Conservation (phyloP, 2,113 vertebrate genomes). For the Colinus virginianus region DNA sequence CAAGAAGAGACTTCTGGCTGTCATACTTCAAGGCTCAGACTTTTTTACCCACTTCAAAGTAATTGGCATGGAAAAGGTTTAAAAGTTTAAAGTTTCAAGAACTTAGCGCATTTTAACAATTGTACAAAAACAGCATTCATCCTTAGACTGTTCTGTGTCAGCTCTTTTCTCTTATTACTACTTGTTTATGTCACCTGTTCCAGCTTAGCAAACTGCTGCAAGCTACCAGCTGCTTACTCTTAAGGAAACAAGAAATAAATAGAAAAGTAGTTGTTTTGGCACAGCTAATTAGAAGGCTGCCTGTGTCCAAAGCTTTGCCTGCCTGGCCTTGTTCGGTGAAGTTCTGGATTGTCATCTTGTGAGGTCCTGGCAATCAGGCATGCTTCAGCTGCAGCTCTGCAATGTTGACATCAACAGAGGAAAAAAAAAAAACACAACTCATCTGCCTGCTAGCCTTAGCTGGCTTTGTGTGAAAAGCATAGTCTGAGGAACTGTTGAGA, state of each 20-base stretch:
- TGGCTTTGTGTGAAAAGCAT: not conserved
- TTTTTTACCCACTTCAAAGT: not conserved
- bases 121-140: not conserved
- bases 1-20: not conserved
- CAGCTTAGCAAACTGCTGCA: not conserved
- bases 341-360: not conserved
- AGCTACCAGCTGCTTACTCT: not conserved
- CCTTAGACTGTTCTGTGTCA: not conserved
- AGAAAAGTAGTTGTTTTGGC: not conserved
- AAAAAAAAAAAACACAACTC: not conserved
- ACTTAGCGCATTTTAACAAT: not conserved
- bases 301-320: not conserved
- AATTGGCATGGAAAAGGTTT: not conserved
- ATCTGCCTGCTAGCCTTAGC: not conserved
- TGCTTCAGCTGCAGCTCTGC: not conserved
- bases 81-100: not conserved
- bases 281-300: not conserved
- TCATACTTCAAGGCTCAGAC: not conserved
- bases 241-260: not conserved
- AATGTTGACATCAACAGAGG: not conserved
- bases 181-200: not conserved
- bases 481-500: not conserved
- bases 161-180: not conserved
- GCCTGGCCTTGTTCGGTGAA: not conserved
- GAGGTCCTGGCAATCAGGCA: not conserved